phyloP scores from a whole-genome alignment of 1,140 invertebrate species.

The Pogonomyrmex barbatus region DNA sequence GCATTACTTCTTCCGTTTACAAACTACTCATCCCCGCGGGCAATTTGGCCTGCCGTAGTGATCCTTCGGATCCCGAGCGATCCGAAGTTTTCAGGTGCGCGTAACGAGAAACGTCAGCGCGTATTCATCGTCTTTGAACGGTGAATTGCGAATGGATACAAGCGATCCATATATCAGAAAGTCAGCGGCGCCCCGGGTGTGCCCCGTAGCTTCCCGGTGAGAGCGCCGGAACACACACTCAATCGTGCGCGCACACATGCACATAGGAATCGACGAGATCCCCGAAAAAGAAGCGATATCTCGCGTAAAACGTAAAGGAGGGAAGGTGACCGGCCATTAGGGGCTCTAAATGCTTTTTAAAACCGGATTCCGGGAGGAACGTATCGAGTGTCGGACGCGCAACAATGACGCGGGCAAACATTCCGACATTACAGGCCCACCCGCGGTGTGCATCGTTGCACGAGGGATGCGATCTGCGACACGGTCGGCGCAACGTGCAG shows the following conservation, averaged over 20 bases:
- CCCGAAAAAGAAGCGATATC: not conserved
- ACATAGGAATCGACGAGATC: conserved; percentile 38
- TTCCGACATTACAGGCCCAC: conserved; percentile 73
- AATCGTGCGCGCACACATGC: conserved; percentile 31
- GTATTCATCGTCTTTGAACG: conserved; percentile 18
- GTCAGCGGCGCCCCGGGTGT: conserved; percentile 79
- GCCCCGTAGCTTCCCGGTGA: conserved; percentile 38
- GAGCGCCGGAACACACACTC: conserved; percentile 34
- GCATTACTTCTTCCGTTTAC: conserved; percentile 39
- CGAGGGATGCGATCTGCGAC: conserved; percentile 2
- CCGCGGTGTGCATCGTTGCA: conserved; percentile 49
- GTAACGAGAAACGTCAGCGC: conserved; percentile 27
- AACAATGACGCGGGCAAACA: conserved; percentile 75
- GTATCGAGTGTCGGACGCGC: conserved; percentile 66
- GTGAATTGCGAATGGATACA: conserved; percentile 40
- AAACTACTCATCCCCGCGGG: conserved; percentile 27
- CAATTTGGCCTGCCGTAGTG: not conserved
- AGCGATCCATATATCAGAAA: conserved; percentile 82
- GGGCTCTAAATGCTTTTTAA: conserved; percentile 73
- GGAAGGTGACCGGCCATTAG: conserved; percentile 59
- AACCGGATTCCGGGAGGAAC: conserved; percentile 39
- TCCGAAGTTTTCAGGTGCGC: conserved; percentile 23
- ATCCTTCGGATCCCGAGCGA: not conserved
- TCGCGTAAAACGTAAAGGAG: not conserved
- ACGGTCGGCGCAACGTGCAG: conserved; percentile 7